phyloP scores from a whole-genome alignment of 2,888 invertebrate species.

The Incurvaria masculella region DNA sequence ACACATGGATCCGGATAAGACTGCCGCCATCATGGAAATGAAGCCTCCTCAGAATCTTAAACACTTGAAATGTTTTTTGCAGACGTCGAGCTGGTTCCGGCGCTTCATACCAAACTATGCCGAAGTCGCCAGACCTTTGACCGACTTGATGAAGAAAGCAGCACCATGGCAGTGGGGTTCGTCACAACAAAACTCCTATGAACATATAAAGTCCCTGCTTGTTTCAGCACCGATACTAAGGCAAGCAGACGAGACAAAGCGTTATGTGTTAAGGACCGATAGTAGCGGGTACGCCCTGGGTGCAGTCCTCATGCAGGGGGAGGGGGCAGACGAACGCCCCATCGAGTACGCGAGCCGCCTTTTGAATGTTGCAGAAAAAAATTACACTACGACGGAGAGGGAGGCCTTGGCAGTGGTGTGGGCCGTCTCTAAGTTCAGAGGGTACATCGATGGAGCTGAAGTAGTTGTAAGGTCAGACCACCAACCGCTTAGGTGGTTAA shows the following conservation, averaged over 20 bases:
- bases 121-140: conserved; percentile 16
- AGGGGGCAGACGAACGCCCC: conserved; percentile 18
- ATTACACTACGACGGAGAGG: too few species aligned
- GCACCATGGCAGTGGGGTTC: conserved; percentile 14
- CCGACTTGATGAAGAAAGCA: conserved; percentile 18
- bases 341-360: conserved; percentile 18
- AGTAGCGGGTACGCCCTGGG: conserved; percentile 21
- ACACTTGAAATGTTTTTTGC: conserved; percentile 20
- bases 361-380: not conserved
- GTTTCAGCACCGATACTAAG: conserved; percentile 16
- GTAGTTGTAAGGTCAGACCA: too few species aligned
- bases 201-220: conserved; percentile 12
- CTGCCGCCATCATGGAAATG: conserved; percentile 18
- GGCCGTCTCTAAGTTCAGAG: too few species aligned
- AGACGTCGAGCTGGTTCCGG: conserved; percentile 22
- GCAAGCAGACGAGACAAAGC: conserved; percentile 16
- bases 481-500: too few species aligned
- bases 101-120: too few species aligned
- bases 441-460: too few species aligned
- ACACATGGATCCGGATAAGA: conserved; percentile 21
- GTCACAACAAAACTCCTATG: conserved; percentile 11
- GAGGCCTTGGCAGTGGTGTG: too few species aligned
- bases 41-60: conserved; percentile 17
- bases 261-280: conserved; percentile 20
- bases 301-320: conserved; percentile 20